A percentile compares a stretch with the other conserved stretches of the same genome.
Conservation (phyloP, 2,888 invertebrate genomes). For the Metalampra italica region DNA sequence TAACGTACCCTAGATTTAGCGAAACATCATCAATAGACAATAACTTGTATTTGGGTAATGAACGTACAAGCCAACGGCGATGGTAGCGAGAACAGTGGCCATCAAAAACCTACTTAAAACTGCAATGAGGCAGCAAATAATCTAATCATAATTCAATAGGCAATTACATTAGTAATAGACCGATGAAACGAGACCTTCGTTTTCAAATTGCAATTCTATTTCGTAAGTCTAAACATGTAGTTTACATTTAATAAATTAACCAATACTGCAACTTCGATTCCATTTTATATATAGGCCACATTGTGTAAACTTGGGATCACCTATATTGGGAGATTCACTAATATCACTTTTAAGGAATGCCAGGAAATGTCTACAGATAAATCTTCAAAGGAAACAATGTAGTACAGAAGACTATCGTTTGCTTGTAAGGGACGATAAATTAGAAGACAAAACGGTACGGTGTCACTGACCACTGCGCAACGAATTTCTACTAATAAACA, state of each 20-base stretch:
- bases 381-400: too few relatives aligned
- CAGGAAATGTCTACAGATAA: too few relatives aligned
- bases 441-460: slow-evolving; percentile 32
- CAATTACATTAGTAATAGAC: too few relatives aligned
- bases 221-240: background rate
- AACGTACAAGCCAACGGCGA: background rate
- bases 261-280: too few relatives aligned
- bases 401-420: slow-evolving; percentile 17
- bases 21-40: background rate
- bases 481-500: slow-evolving; percentile 23
- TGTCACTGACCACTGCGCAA: slow-evolving; percentile 48
- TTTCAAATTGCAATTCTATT: background rate
- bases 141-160: too few relatives aligned
- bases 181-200: background rate
- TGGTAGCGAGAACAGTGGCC: background rate
- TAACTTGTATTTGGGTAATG: background rate
- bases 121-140: too few relatives aligned
- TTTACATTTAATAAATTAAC: too few relatives aligned
- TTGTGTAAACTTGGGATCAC: too few relatives aligned
- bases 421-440: slow-evolving; percentile 31
- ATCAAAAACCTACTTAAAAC: too few relatives aligned
- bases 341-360: too few relatives aligned
- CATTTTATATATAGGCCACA: too few relatives aligned
- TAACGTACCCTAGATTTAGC: background rate
- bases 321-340: too few relatives aligned